Conservation (phyloP, 1,140 invertebrate genomes). For the Micrasema minimum region DNA sequence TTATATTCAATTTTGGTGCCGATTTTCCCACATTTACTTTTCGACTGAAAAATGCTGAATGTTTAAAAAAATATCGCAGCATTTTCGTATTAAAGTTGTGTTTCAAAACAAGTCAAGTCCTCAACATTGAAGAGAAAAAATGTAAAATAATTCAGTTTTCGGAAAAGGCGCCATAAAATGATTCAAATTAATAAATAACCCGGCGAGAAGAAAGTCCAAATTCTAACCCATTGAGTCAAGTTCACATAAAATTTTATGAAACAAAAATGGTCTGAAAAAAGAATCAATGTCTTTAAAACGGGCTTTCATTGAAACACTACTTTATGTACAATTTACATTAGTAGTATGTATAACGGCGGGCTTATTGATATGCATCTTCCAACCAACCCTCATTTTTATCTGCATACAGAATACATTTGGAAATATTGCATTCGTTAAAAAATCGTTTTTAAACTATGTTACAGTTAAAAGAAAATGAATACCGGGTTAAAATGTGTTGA, state of each 20-base stretch:
- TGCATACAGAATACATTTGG: background rate
- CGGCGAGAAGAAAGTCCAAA: background rate
- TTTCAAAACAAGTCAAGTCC: background rate
- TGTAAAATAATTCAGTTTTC: constrained; percentile 13
- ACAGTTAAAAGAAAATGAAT: background rate
- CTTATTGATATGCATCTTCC: background rate
- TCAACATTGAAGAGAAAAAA: background rate
- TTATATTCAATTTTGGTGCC: too few relatives aligned
- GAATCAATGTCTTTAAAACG: background rate
- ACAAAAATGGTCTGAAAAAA: background rate
- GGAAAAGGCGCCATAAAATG: constrained; percentile 11
- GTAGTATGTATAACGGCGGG: background rate
- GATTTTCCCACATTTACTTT: too few relatives aligned
- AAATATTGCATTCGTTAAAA: background rate
- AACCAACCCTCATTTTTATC: background rate
- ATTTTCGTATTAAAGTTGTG: too few relatives aligned
- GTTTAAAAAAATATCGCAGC: too few relatives aligned
- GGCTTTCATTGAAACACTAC: background rate
- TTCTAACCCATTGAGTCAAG: background rate
- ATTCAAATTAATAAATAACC: constrained; percentile 24
- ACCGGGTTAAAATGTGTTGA: too few relatives aligned
- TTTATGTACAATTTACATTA: background rate
- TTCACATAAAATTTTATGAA: background rate
- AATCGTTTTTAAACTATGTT: too few relatives aligned
- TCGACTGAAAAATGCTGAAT: too few relatives aligned